Evolutionary conservation across 1,140 invertebrate species (phyloP).

Genomic region (Bombus polaris): DNA sequence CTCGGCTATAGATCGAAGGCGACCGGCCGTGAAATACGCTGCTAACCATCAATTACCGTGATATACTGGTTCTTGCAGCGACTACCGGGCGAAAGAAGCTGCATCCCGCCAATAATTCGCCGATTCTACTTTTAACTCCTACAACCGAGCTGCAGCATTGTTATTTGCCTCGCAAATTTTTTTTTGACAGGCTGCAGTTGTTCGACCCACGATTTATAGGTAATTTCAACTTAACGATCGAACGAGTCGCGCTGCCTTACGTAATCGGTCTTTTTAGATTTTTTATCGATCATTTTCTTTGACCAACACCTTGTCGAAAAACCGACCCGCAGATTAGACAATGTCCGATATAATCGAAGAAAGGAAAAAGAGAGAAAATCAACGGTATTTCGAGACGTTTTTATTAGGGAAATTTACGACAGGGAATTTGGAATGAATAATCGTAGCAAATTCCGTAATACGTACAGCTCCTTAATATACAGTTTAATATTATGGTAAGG

Average conservation of each 20-base stretch:
- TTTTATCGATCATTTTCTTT: conserved; percentile 23
- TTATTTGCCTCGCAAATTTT: not conserved
- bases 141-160: not conserved
- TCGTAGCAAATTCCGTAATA: not conserved
- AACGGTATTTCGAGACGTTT: not conserved
- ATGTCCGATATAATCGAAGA: not conserved
- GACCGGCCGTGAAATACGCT: conserved; percentile 34
- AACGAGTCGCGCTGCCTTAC: not conserved
- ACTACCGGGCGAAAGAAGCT: conserved; percentile 38
- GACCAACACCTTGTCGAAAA: not conserved
- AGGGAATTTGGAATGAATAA: not conserved
- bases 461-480: not conserved
- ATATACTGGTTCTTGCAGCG: conserved; percentile 41
- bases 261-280: not conserved
- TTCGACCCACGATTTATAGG: not conserved
- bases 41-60: conserved; percentile 52
- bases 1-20: conserved; percentile 15
- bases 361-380: not conserved
- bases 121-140: not conserved
- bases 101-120: conserved; percentile 39
- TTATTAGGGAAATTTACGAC: conserved; percentile 3
- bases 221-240: conserved; percentile 17
- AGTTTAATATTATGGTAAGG: too few species aligned
- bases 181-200: not conserved
- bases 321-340: not conserved